These are phyloP conservation scores for Parotocinclus haroldoi DNA, from an alignment of 2,797 vertebrate species.

Conservation along the genomic window DNA sequence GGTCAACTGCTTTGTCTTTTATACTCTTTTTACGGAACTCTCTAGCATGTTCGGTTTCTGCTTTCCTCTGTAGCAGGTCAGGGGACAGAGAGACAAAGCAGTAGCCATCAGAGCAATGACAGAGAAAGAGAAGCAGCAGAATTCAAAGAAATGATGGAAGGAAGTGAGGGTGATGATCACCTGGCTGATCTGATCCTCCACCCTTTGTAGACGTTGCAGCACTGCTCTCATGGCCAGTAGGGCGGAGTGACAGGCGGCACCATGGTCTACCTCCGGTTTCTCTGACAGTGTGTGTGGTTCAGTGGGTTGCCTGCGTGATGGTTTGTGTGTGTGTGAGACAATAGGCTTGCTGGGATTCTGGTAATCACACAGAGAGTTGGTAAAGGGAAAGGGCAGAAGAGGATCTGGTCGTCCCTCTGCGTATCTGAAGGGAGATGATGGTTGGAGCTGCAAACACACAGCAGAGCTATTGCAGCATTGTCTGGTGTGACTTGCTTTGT, in stretches of 20 bases:
- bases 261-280: slow-evolving; percentile 59
- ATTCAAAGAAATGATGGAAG: not conserved
- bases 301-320: slow-evolving; percentile 64
- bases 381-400: slow-evolving; percentile 65
- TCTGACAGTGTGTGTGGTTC: slow-evolving; percentile 70
- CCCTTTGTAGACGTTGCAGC: slow-evolving; percentile 87
- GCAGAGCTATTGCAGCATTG: slow-evolving; percentile 26
- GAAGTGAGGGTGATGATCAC: slow-evolving; percentile 67
- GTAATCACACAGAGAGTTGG: slow-evolving; percentile 60
- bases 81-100: slow-evolving; percentile 11
- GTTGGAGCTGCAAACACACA: slow-evolving; percentile 81
- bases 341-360: slow-evolving; percentile 75
- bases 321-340: slow-evolving; percentile 58
- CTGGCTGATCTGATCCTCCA: slow-evolving; percentile 91
- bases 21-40: slow-evolving; percentile 97
- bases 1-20: slow-evolving; percentile 92
- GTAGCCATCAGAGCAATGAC: no score
- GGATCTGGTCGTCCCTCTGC: slow-evolving; percentile 69
- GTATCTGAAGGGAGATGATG: slow-evolving; percentile 72
- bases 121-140: slow-evolving; percentile 13
- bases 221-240: slow-evolving; percentile 83
- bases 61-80: slow-evolving; percentile 82
- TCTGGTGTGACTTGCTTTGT: no score
- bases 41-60: slow-evolving; percentile 86
- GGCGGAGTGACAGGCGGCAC: slow-evolving; percentile 73